phyloP scores from a whole-genome alignment of 2,888 invertebrate genomes.

The Saturnia japonica region DNA sequence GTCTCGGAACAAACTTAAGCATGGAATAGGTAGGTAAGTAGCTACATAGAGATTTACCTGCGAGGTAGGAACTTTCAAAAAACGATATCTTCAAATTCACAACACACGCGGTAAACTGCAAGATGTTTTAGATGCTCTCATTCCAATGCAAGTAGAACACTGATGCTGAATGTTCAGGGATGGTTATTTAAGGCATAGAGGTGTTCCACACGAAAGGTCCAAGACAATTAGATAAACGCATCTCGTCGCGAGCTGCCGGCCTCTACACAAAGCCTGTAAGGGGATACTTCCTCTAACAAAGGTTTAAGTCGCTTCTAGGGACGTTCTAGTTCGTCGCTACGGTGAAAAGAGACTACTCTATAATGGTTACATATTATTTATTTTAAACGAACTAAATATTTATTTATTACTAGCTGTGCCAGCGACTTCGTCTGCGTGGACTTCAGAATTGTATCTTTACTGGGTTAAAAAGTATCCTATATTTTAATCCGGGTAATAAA shows the following conservation, averaged over 20 bases:
- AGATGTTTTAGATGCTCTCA: constrained; percentile 29
- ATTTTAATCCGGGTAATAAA: too few species aligned
- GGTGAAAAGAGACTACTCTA: constrained; percentile 44
- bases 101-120: constrained; percentile 40
- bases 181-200: constrained; percentile 68
- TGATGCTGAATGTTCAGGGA: constrained; percentile 58
- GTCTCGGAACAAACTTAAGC: too few species aligned
- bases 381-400: background rate
- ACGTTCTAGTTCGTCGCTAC: constrained; percentile 50
- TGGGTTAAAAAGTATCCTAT: too few species aligned
- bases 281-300: constrained; percentile 78
- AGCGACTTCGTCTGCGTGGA: too few species aligned
- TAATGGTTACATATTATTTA: constrained; percentile 33
- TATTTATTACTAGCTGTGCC: too few species aligned
- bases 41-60: too few species aligned
- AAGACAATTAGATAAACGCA: constrained; percentile 68
- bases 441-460: too few species aligned
- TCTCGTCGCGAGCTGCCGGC: constrained; percentile 60
- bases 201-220: constrained; percentile 66
- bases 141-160: constrained; percentile 47
- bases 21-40: too few species aligned
- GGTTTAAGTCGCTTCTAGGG: constrained; percentile 61
- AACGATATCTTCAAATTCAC: too few species aligned
- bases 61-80: too few species aligned
- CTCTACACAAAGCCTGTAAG: constrained; percentile 73